Base-by-base conservation (phyloP, 2,888 invertebrate genomes). In the Polyommatus icarus region DNA sequence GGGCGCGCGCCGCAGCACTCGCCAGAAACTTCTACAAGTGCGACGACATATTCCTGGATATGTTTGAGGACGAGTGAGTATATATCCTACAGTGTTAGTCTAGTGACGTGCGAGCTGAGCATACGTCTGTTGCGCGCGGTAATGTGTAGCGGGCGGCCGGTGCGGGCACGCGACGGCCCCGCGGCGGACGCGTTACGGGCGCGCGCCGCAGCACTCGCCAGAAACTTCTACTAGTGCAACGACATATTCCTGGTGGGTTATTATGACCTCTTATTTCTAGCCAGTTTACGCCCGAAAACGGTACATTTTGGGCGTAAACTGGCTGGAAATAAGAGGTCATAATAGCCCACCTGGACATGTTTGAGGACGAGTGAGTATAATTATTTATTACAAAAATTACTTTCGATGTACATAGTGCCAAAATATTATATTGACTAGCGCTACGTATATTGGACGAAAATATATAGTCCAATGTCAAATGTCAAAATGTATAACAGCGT, bases 201-300 rank as follows among this genome's bases (percentile, higher is more conserved):
- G 91, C 96, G 85, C 96, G 97, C 98, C 82, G 98, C 98, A 76
- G 96, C 97, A 0, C 94, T 98, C 50, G 95, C 99, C 18, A 95
- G 98, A 76, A 98, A 98, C 94, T 99, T 98, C 91, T 99, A 98
- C 91, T 99, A 99, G 95, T 98, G 98, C 84, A 99, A 99, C 92
- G 99, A 99, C 87, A 98, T 99, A 84, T 99, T 99, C 92, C 94
- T 99, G 79, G 99, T n/a, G n/a, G n/a, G n/a, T n/a, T n/a, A n/a
- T n/a, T n/a, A n/a, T n/a, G n/a, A n/a, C n/a, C n/a, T n/a, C n/a
- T n/a, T n/a, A n/a, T n/a, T n/a, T n/a, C n/a, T n/a, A n/a, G n/a
- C n/a, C n/a, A n/a, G n/a, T n/a, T n/a, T n/a, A n/a, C n/a, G n/a
- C n/a, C n/a, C n/a, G n/a, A n/a, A n/a, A n/a, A n/a, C n/a, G n/a